A percentile compares a stretch with the other conserved stretches of the same genome.
These are phyloP conservation scores for Leucoma salicis DNA, from an alignment of 2,888 invertebrate species.

Conservation along the genomic window DNA sequence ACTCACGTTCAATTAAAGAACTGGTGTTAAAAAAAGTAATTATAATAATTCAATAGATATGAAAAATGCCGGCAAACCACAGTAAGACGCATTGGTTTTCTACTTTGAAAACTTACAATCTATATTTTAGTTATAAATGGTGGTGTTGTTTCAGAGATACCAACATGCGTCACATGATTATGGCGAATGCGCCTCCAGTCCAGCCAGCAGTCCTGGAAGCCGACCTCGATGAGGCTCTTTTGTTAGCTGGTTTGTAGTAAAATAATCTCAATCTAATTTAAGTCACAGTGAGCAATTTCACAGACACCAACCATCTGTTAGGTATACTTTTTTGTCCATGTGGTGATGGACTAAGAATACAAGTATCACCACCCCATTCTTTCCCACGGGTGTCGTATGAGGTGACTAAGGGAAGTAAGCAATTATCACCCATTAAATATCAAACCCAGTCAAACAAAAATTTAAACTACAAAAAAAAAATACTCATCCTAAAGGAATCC, in stretches of 20 bases:
- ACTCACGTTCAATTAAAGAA: neutral
- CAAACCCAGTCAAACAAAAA: too few relatives aligned
- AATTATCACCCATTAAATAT: too few relatives aligned
- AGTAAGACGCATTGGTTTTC: neutral
- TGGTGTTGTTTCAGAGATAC: constrained; percentile 13
- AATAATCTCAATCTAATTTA: neutral
- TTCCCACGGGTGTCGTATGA: too few relatives aligned
- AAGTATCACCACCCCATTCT: too few relatives aligned
- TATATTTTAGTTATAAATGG: neutral
- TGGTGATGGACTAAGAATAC: too few relatives aligned
- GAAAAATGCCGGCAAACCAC: neutral
- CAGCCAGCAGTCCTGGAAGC: constrained; percentile 32
- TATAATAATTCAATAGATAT: neutral
- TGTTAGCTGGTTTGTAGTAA: constrained; percentile 51
- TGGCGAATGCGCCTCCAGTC: constrained; percentile 12
- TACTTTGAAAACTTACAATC: neutral
- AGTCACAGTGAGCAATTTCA: too few relatives aligned
- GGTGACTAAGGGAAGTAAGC: too few relatives aligned
- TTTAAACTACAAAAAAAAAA: too few relatives aligned
- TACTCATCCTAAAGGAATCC: too few relatives aligned
- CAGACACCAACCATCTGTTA: too few relatives aligned
- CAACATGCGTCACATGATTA: constrained; percentile 19
- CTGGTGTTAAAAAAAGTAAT: too few relatives aligned
- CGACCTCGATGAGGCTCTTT: constrained; percentile 60
- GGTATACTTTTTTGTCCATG: too few relatives aligned